A percentile compares a stretch with the other conserved stretches of the same genome.
Conservation (phyloP, 2,113 vertebrate species). For the Heterotis niloticus region DNA sequence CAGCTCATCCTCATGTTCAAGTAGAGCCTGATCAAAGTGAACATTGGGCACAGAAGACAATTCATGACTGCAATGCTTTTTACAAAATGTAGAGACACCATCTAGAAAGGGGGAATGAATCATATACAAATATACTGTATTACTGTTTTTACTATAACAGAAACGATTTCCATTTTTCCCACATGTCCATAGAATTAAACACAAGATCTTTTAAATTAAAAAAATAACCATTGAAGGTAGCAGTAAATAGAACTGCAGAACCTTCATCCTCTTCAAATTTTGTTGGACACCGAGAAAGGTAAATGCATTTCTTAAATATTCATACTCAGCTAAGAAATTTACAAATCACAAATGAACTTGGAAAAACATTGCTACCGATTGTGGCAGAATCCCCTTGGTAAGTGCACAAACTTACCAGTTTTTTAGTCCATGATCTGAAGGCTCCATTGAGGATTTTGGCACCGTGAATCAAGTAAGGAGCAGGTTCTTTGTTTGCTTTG, state of each 20-base stretch:
- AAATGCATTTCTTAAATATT: neutral
- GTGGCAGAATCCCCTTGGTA: neutral
- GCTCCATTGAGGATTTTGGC: conserved; percentile 98
- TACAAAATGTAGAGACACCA: too few species aligned
- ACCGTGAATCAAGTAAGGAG: conserved; percentile 86
- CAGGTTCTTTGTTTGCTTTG: conserved; percentile 88
- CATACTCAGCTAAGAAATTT: neutral
- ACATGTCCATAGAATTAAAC: too few species aligned
- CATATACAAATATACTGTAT: too few species aligned
- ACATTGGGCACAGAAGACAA: neutral
- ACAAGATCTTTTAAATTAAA: neutral
- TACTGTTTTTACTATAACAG: too few species aligned
- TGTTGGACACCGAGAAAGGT: neutral
- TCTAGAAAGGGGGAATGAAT: too few species aligned
- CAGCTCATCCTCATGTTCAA: conserved; percentile 95
- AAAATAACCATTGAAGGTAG: neutral
- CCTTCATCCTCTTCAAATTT: neutral
- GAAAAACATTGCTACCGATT: neutral
- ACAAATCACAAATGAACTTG: neutral
- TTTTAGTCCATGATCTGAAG: conserved; percentile 97
- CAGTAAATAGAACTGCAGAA: neutral
- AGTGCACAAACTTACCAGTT: conserved; percentile 73
- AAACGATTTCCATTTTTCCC: too few species aligned
- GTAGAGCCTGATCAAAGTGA: conserved; percentile 72
- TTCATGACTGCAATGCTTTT: neutral